Evolutionary conservation across 2,113 vertebrate species (phyloP).

Genomic region (Macrotis lagotis): DNA sequence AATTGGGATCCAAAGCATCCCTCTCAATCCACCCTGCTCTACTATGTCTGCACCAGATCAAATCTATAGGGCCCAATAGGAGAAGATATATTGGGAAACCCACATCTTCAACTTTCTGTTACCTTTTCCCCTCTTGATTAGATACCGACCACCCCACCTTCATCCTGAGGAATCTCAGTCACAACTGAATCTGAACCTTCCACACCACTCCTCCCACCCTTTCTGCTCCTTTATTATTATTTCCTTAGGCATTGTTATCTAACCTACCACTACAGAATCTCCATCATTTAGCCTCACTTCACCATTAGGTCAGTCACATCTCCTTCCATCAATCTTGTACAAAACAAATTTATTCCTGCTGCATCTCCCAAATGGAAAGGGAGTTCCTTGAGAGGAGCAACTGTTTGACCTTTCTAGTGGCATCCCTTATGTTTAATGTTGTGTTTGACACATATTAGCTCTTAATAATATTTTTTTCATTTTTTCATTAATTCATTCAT

Average conservation of each 20-base stretch:
- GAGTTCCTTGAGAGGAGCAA: background rate
- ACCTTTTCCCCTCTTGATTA: background rate
- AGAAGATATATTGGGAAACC: background rate
- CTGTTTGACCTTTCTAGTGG: background rate
- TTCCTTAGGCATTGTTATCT: background rate
- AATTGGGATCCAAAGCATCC: background rate
- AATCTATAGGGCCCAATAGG: background rate
- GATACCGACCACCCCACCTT: background rate
- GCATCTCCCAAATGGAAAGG: background rate
- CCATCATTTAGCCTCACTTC: background rate
- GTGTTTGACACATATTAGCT: background rate
- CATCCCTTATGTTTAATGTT: background rate
- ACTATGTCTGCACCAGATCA: background rate
- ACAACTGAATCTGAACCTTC: background rate
- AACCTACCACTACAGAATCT: background rate
- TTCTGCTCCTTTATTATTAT: background rate
- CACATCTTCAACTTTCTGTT: background rate
- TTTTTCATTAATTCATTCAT: background rate
- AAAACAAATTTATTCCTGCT: background rate
- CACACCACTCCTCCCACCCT: background rate
- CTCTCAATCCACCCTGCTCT: background rate
- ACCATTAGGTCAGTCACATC: background rate
- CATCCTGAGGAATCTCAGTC: background rate
- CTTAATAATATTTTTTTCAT: background rate
- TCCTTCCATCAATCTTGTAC: background rate